Evolutionary conservation across 2,888 invertebrate genomes (phyloP), one percentile per base, ranked within the genome.

Genomic region (Scaptomyza parva): DNA sequence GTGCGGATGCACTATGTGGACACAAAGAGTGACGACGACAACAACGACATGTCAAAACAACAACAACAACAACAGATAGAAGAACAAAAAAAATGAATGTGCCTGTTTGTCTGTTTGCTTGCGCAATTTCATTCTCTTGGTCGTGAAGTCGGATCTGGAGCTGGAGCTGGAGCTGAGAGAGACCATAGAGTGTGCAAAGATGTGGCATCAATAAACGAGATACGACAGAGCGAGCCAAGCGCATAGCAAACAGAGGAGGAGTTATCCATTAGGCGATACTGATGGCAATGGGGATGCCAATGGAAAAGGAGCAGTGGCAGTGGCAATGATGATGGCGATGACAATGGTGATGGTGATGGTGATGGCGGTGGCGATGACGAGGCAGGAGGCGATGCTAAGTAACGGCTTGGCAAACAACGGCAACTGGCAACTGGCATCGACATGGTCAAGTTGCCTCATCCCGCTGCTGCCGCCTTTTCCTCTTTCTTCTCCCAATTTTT

Each of bases 401-500:
- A 87, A 87, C 81, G 88, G 81, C 86, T 85, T 87, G 88, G 65
- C 69, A 78, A 88, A 83, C 86, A 87, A 86, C 83, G 74, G 47
- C 70, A 45, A 52, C 53, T 51, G 57, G 17, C 51, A 63, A 66
- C 64, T 54, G 65, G 41, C 75, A 60, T 57, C 64, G 69, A 82
- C 84, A 77, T 87, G 83, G 88, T 86, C 88, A 88, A 88, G 86
- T 86, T 87, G 70, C 64, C 64, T 68, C 73, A 65, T 57, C 63
- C 54, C 59, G 47, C 12, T 63, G 51, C 55, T 63, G 18, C 30
- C 11, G 54, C 61, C 33, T n/a, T n/a, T n/a, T 53, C 62, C 22
- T 77, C 53, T 52, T 30, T 37, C 17, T 17, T 17, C 6, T 17
- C 8, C 17, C 8, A 3, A 37, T 17, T 8, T 20, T 24, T 47